Base-by-base conservation (phyloP, 2,797 vertebrate species). In the Bufotes viridis region DNA sequence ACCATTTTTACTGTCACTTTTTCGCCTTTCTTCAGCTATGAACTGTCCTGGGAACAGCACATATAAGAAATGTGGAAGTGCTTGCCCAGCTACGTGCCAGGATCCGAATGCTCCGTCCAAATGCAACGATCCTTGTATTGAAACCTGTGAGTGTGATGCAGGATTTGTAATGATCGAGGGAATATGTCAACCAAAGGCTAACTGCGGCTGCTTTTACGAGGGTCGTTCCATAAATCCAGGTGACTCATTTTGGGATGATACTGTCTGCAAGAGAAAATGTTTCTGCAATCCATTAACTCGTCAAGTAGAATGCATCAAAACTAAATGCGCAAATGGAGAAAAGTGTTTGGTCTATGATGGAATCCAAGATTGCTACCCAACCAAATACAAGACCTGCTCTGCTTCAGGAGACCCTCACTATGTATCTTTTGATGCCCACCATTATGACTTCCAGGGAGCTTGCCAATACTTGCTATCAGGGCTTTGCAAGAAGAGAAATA, bases 391-490 rank as follows among this genome's bases (percentile, higher is more conserved):
- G 78, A 92, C 90, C 18, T 95, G 93, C 90, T 93, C 86, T 76
- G 91, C 90, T 22, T 92, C 93, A 17, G 92, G 92, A 0, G 90
- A 91, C 0, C 90, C 90, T 20, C 93, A 92, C 57, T 95, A 95
- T 85, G 0, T 51, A 24, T 95, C 93, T 0, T 96, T 94, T 58
- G 94, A 95, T 42, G 86, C 90, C 2, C 88, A 87, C 0, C 69
- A 63, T 5, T 95, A 93, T 83, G 93, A 95, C 82, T 94, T 95
- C 78, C 94, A 95, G 83, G 94, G 95, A 67, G 91, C 92, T 3
- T 89, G 78, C 20, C 58, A 24, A 1, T 90, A 91, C 55, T 84
- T 88, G 1, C 87, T 90, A 13, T 85, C 82, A 8, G 90, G 84
- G 24, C 86, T 74, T 34, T 83, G 65, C 58, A 87, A 34, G 1